Conservation (phyloP, 2,113 vertebrate species). For the Ptilorrhoa leucosticta region DNA sequence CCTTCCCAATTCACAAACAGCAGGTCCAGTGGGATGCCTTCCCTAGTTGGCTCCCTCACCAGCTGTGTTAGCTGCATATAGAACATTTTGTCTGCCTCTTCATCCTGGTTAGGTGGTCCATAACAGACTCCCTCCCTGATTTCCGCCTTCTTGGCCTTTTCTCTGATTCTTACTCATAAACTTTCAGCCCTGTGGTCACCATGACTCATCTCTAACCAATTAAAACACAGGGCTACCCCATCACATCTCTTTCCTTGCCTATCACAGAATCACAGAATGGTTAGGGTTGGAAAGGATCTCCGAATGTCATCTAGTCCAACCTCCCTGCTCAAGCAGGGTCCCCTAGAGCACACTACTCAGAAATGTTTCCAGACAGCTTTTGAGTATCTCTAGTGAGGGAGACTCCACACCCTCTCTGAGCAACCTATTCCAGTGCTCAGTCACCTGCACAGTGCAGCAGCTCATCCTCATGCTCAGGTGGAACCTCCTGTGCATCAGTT, state of each 20-base stretch:
- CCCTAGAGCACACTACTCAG: no score
- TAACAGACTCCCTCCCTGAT: not conserved
- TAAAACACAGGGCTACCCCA: not conserved
- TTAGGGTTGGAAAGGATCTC: not conserved
- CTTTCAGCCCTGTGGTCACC: no score
- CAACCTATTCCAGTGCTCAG: no score
- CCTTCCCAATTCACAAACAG: not conserved
- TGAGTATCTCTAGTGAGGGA: not conserved
- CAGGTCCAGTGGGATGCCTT: not conserved
- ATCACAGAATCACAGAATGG: not conserved
- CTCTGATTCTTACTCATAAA: not conserved
- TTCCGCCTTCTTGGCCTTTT: not conserved
- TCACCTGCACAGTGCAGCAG: not conserved
- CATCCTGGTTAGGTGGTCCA: not conserved
- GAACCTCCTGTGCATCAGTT: not conserved
- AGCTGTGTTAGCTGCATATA: accelerated
- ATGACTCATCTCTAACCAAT: not conserved
- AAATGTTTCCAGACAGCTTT: not conserved
- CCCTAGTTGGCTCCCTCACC: not conserved
- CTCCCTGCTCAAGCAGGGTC: not conserved
- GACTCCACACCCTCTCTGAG: not conserved
- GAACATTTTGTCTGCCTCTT: not conserved
- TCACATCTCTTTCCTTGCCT: not conserved
- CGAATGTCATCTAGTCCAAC: no score
- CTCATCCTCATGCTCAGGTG: not conserved